Percentiles rank a stretch among this genome's conserved stretches.
Conservation (phyloP, 2,888 invertebrate species). For the Poecilus cupreus region DNA sequence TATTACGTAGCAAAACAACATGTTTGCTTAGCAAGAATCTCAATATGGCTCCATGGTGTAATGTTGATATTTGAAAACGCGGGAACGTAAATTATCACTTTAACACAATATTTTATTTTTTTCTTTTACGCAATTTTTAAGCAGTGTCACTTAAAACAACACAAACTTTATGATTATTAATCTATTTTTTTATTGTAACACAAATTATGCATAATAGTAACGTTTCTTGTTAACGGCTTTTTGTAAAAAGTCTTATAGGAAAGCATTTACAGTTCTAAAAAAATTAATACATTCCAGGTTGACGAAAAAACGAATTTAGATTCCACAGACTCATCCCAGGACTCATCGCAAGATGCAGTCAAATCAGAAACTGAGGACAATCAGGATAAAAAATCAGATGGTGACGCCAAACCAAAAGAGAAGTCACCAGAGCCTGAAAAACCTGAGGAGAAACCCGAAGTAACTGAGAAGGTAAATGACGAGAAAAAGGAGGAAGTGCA, state of each 20-base stretch:
- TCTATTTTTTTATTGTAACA: not conserved
- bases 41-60: slow-evolving; percentile 70
- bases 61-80: slow-evolving; percentile 72
- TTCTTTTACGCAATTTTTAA: slow-evolving; percentile 8
- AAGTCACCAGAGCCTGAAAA: slow-evolving; percentile 62
- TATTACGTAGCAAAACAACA: slow-evolving; percentile 65
- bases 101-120: slow-evolving; percentile 20
- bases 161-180: not conserved
- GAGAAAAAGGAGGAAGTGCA: slow-evolving; percentile 65
- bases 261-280: not conserved
- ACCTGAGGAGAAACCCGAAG: slow-evolving; percentile 60
- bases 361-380: slow-evolving; percentile 61
- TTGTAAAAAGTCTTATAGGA: not conserved
- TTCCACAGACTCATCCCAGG: slow-evolving; percentile 67
- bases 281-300: slow-evolving; percentile 25
- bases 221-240: not conserved
- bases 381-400: slow-evolving; percentile 60
- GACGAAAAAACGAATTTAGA: slow-evolving; percentile 61
- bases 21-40: slow-evolving; percentile 68
- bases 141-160: not conserved
- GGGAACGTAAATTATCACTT: slow-evolving; percentile 67
- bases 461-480: slow-evolving; percentile 62
- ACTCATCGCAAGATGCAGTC: slow-evolving; percentile 64
- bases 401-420: slow-evolving; percentile 62
- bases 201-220: not conserved